These are phyloP conservation scores for Drosophila melanosoma DNA, from an alignment of 2,888 invertebrate genomes.

Conservation along the genomic window DNA sequence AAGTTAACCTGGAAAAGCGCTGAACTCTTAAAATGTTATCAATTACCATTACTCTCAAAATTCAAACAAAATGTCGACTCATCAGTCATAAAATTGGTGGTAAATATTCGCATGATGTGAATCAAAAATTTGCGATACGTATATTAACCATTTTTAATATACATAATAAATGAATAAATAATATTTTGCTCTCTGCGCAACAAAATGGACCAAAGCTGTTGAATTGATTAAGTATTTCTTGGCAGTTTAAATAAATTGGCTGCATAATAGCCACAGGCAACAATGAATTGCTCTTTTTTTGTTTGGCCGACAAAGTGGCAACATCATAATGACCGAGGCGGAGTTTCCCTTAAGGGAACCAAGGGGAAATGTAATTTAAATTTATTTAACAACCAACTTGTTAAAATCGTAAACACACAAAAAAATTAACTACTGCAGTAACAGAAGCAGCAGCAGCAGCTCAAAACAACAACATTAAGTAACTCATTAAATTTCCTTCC, in stretches of 20 bases:
- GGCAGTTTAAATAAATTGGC: slow-evolving; percentile 64
- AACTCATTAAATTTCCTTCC: slow-evolving; percentile 77
- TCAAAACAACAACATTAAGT: slow-evolving; percentile 70
- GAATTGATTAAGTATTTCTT: slow-evolving; percentile 68
- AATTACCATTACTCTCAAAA: slow-evolving; percentile 27
- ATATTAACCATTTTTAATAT: slow-evolving; percentile 5
- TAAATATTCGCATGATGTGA: slow-evolving; percentile 41
- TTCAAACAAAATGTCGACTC: slow-evolving; percentile 16
- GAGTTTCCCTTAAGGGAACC: slow-evolving; percentile 47
- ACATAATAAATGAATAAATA: slow-evolving; percentile 6
- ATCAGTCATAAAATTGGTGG: slow-evolving; percentile 25
- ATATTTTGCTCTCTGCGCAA: slow-evolving; percentile 26
- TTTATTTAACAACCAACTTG: slow-evolving; percentile 80
- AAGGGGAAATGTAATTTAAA: slow-evolving; percentile 72
- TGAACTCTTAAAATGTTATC: slow-evolving; percentile 22
- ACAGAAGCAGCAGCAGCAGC: slow-evolving; percentile 40
- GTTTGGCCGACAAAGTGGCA: slow-evolving; percentile 17
- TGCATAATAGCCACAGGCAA: slow-evolving; percentile 27
- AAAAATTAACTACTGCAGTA: slow-evolving; percentile 51
- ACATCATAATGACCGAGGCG: slow-evolving; percentile 58
- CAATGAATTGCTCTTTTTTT: slow-evolving; percentile 48
- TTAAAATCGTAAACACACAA: slow-evolving; percentile 65
- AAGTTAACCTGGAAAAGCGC: not conserved
- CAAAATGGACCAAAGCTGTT: slow-evolving; percentile 27
- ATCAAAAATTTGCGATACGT: slow-evolving; percentile 15